phyloP scores from a whole-genome alignment of 2,797 vertebrate genomes.

The Muraenolepis orangiensis region DNA sequence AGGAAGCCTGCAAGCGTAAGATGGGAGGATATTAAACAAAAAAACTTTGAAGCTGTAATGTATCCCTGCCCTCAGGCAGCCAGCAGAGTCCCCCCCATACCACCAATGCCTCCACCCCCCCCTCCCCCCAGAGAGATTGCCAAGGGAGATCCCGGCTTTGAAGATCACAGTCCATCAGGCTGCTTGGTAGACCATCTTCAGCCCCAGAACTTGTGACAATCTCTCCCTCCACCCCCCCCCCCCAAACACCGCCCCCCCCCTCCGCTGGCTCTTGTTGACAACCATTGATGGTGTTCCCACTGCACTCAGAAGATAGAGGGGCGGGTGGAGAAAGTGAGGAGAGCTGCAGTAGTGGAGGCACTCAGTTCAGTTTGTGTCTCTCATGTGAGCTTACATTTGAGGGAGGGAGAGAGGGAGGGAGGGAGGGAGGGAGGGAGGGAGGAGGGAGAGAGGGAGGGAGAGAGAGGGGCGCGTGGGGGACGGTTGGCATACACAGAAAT shows the following conservation, averaged over 20 bases:
- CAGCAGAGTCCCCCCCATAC: slow-evolving; percentile 5
- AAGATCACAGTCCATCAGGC: slow-evolving; percentile 59
- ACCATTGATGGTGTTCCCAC: slow-evolving; percentile 10
- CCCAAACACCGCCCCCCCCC: too few relatives aligned
- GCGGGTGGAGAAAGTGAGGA: neutral
- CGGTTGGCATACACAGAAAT: neutral
- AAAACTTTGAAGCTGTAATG: slow-evolving; percentile 43
- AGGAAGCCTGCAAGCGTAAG: neutral
- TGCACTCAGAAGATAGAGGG: slow-evolving; percentile 15
- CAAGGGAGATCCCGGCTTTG: slow-evolving; percentile 56
- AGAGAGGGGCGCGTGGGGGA: neutral
- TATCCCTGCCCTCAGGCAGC: slow-evolving; percentile 40
- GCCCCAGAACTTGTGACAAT: slow-evolving; percentile 29
- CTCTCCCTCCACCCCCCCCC: neutral
- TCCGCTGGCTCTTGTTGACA: too few relatives aligned
- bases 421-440: neutral
- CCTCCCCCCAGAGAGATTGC: slow-evolving; percentile 34
- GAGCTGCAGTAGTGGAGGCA: neutral
- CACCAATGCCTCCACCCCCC: too few relatives aligned
- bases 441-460: neutral
- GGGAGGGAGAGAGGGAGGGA: slow-evolving; percentile 1
- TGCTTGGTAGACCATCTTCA: slow-evolving; percentile 40
- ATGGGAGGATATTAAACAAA: slow-evolving; percentile 14
- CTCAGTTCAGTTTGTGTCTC: neutral
- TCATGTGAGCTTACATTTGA: slow-evolving; percentile 24